Base-by-base conservation (phyloP, 2,888 invertebrate species). In the Parnassius glacialis region DNA sequence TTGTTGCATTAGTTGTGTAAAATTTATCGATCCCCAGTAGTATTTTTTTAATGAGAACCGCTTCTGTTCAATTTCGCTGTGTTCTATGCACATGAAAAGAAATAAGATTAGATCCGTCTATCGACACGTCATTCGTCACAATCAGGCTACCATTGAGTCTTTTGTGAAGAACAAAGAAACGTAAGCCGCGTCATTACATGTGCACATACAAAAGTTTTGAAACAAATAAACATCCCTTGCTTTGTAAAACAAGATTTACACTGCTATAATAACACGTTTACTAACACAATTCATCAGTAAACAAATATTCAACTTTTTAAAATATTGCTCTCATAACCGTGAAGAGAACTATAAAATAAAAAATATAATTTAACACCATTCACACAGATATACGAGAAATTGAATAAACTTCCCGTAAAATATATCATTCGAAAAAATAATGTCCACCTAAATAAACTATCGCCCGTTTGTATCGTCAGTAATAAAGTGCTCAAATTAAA, bases 401-500 rank as follows among this genome's bases (percentile, higher is more conserved):
- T 61, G 52, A 59, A 62, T 20, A 25, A 20, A 61, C 53, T 44
- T 48, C 41, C 59, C 59, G 34, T 48, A 56, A 61, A 62, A 65
- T 59, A 52, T 67, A 65, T 61, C 57, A 59, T 60, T 10, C 54
- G 12, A 20, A 59, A 64, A 64, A 65, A 65, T 62, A 64, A 67
- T 64, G 59, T 51, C 52, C 64, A 61, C 72, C 67, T 72, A 79
- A 82, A 86, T 84, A 85, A 81, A 79, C 78, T 72, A 73, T 75
- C 72, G 67, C 55, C 57, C 72, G 67, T 53, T 56, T 56, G 56
- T 59, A 59, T 55, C 45, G 44, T 62, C 73, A 65, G 71, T 80
- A 81, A 86, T 84, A 83, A 85, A 85, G 83, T 78, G 83, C 75
- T 76, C 73, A 78, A 80, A 85, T 83, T 78, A 81, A 75, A 84